Conservation (phyloP, 2,113 vertebrate genomes). For the Myocastor coypus region DNA sequence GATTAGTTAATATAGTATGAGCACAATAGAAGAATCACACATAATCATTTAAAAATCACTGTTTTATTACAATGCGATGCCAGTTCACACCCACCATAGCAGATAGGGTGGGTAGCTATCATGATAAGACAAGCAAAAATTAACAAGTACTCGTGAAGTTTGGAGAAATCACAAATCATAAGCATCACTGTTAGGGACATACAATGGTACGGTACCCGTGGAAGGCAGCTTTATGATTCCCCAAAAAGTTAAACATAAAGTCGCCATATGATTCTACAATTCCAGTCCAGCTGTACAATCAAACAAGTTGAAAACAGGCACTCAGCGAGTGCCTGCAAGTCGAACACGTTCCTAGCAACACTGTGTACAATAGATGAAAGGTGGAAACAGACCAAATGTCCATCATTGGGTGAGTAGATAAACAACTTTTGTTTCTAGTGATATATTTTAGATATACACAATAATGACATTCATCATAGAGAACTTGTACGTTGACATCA, state of each 20-base stretch:
- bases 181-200: neutral
- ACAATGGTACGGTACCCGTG: neutral
- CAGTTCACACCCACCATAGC: neutral
- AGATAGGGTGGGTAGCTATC: neutral
- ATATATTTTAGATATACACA: neutral
- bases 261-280: neutral
- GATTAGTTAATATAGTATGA: neutral
- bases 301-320: neutral
- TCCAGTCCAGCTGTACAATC: neutral
- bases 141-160: neutral
- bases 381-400: neutral
- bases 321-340: neutral
- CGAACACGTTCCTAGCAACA: neutral
- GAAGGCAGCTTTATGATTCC: neutral
- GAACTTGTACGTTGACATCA: neutral
- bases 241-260: neutral
- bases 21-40: neutral
- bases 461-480: neutral
- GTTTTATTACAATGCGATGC: neutral
- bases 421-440: neutral
- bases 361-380: neutral
- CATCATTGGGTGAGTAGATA: neutral
- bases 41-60: neutral
- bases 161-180: neutral
- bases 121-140: neutral